A percentile compares a stretch with the other conserved stretches of the same genome.
Conservation (phyloP, 2,113 vertebrate genomes). For the Machaerirhynchus nigripectus region DNA sequence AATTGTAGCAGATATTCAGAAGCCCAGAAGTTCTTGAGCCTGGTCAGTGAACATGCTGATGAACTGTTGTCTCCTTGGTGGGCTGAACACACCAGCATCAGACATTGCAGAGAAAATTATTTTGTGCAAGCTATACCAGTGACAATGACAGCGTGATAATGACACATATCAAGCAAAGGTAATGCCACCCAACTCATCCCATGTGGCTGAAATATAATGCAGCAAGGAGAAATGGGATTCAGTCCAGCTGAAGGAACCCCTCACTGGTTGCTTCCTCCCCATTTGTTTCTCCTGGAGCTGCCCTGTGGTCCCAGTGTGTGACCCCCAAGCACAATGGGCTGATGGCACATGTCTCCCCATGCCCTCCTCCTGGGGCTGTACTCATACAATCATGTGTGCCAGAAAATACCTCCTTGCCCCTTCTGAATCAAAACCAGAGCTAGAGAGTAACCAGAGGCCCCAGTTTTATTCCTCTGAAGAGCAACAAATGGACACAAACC, state of each 20-base stretch:
- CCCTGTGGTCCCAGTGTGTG: background rate
- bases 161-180: fast-evolving
- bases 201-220: fast-evolving
- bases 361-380: background rate
- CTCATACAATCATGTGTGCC: fast-evolving
- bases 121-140: background rate
- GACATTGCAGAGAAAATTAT: background rate
- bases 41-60: background rate
- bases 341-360: background rate
- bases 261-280: fast-evolving
- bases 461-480: background rate
- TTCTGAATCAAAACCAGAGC: background rate
- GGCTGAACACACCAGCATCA: background rate
- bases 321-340: fast-evolving
- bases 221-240: background rate
- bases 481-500: background rate
- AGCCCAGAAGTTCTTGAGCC: background rate
- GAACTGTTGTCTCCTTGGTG: background rate
- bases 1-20: background rate
- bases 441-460: background rate
- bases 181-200: background rate
- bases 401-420: background rate
- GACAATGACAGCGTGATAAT: fast-evolving
- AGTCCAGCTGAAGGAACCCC: background rate
- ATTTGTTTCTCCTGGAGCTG: background rate